Percentiles rank a stretch among this genome's conserved stretches.
Conservation (phyloP, 1,140 invertebrate species). For the Neodiprion virginianus region DNA sequence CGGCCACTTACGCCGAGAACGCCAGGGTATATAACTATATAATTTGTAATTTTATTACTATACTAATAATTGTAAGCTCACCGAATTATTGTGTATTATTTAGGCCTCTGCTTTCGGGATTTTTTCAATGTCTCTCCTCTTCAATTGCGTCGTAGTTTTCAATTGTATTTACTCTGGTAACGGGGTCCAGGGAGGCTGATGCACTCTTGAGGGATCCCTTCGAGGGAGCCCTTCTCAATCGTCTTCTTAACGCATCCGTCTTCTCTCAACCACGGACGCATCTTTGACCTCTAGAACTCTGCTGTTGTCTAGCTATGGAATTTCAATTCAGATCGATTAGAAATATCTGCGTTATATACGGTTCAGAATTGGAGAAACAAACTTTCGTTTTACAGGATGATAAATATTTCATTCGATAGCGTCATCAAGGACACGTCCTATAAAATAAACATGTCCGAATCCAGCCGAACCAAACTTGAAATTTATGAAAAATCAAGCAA, state of each 20-base stretch:
- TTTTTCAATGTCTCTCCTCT: too few relatives aligned
- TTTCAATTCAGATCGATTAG: neutral
- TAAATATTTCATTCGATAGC: too few relatives aligned
- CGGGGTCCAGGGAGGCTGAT: neutral
- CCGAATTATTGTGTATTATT: too few relatives aligned
- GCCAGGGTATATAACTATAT: conserved; percentile 51
- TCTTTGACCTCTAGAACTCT: neutral
- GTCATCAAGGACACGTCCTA: too few relatives aligned
- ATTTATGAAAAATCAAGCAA: too few relatives aligned
- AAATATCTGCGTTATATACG: neutral
- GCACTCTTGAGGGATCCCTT: neutral
- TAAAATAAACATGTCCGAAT: too few relatives aligned
- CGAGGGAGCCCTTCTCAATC: conserved; percentile 2
- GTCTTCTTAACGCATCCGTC: conserved; percentile 2
- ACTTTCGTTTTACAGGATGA: too few relatives aligned
- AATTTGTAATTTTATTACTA: neutral
- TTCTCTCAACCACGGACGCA: neutral
- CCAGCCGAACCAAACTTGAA: too few relatives aligned
- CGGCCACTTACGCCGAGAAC: conserved; percentile 65
- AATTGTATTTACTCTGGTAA: neutral
- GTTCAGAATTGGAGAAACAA: too few relatives aligned
- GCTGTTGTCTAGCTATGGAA: neutral
- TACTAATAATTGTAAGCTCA: too few relatives aligned
- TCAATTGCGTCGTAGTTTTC: neutral
- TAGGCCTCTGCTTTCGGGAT: too few relatives aligned